phyloP scores from a whole-genome alignment of 2,888 invertebrate species.

The Arrhopalites spinosus region DNA sequence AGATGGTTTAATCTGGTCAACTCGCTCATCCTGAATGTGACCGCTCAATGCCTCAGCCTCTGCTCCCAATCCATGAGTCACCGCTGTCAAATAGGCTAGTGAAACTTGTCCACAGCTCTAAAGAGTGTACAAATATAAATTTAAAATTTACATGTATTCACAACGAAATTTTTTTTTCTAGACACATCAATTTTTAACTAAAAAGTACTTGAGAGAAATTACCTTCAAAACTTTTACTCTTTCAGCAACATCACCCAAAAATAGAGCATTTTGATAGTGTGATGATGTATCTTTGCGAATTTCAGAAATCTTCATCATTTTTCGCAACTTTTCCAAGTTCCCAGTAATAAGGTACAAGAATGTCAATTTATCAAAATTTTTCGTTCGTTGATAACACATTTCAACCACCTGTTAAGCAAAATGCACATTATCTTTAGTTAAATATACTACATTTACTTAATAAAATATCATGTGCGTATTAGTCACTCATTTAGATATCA shows the following conservation, averaged over 20 bases:
- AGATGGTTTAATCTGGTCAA: conserved; percentile 67
- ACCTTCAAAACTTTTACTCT: conserved; percentile 79
- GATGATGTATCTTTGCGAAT: conserved; percentile 95
- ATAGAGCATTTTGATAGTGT: conserved; percentile 92
- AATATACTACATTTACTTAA: too few relatives aligned
- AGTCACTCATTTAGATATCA: too few relatives aligned
- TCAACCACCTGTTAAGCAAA: conserved; percentile 73
- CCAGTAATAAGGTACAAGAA: conserved; percentile 98
- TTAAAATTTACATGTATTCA: neutral
- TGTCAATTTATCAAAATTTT: conserved; percentile 97
- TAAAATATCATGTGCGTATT: too few relatives aligned
- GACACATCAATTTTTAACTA: too few relatives aligned
- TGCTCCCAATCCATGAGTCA: conserved; percentile 83
- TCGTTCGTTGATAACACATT: conserved; percentile 99
- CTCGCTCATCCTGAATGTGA: conserved; percentile 68
- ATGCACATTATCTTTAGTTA: too few relatives aligned
- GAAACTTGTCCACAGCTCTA: conserved; percentile 68
- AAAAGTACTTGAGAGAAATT: neutral
- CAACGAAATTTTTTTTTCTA: too few relatives aligned
- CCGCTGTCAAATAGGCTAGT: conserved; percentile 91
- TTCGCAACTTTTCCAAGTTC: conserved; percentile 92
- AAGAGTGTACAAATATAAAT: conserved; percentile 35
- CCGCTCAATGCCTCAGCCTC: conserved; percentile 76
- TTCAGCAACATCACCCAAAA: conserved; percentile 89
- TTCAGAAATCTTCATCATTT: conserved; percentile 99